Evolutionary conservation across 2,113 vertebrate species (phyloP).

Genomic region (Bathybates hornii): DNA sequence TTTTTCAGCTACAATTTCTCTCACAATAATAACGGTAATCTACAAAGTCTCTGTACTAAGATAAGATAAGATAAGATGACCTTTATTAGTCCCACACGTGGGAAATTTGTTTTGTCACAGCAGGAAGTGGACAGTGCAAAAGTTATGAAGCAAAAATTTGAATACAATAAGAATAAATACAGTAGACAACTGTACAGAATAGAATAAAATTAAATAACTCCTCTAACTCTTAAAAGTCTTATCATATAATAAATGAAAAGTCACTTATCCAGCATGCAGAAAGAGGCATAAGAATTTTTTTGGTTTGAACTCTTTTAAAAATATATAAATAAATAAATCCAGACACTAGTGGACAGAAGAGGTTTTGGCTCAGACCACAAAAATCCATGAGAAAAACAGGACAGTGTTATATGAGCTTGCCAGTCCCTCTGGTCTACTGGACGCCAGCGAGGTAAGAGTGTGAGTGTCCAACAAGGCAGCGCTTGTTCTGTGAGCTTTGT

Average conservation of each 20-base stretch:
- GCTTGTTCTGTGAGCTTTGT: conserved; percentile 42
- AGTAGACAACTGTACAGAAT: too few relatives aligned
- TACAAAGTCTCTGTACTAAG: background rate
- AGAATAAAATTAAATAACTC: too few relatives aligned
- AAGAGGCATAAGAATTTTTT: conserved; percentile 6
- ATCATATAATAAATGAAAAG: background rate
- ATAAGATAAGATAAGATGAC: too few relatives aligned
- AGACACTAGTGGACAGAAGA: conserved; percentile 12
- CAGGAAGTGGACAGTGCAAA: too few relatives aligned
- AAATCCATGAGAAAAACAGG: conserved; percentile 46
- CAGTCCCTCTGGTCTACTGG: background rate
- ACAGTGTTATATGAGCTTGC: conserved; percentile 27
- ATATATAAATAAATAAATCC: background rate
- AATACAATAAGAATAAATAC: too few relatives aligned
- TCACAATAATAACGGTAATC: background rate
- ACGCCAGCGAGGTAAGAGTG: conserved; percentile 26
- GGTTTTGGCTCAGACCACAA: conserved; percentile 43
- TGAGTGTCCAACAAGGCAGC: conserved; percentile 36
- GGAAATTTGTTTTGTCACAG: too few relatives aligned
- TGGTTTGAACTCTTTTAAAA: background rate
- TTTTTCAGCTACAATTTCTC: background rate
- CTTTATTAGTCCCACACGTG: too few relatives aligned
- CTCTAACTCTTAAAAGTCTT: background rate
- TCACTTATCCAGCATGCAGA: background rate
- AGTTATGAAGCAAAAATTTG: too few relatives aligned